Evolutionary conservation across 2,888 invertebrate genomes (phyloP), one percentile per base, ranked within the genome.

Genomic region (Parnassius glacialis): DNA sequence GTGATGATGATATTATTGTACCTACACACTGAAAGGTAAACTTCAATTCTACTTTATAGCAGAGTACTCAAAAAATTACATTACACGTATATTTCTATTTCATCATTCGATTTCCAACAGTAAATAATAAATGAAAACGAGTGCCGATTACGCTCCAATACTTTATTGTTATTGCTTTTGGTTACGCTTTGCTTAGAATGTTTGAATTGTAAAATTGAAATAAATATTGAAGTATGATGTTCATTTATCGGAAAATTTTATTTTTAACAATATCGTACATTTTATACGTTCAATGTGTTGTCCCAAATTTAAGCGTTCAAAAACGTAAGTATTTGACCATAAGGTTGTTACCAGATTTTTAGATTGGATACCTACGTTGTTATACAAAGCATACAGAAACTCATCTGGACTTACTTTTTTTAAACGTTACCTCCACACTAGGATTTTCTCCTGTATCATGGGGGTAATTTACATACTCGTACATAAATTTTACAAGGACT

Each of bases 301-400:
- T 85, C 65, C 78, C 83, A n/a, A 68, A 65, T 47, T 74, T 90
- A 50, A 79, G 67, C 62, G 88, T 90, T 2, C 78, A 72, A 45
- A 80, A 70, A 72, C 41, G 87, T 87, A 79, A 81, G 85, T 78
- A 34, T 34, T 5, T 34, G 34, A 34, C 5, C 34, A 34, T 7
- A 34, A 34, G 34, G 3, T 34, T 34, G 5, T 34, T 34, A 34
- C 1, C 34, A 34, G 34, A 34, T 34, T 34, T 34, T 34, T 34
- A 34, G 5, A 34, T 34, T 34, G 34, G 34, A 34, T 34, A 34
- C 20, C 20, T 2, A 20, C 7, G 34, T 34, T 34, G 7, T 34
- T 7, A 34, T 7, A 34, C 34, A 34, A 7, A 34, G 7, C 34
- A 34, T 34, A 34, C 34, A 34, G 34, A 5, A 7, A 34, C 7